These are phyloP conservation scores for Sternarchorhynchus goeldii DNA, from an alignment of 2,797 vertebrate species.

Conservation along the genomic window DNA sequence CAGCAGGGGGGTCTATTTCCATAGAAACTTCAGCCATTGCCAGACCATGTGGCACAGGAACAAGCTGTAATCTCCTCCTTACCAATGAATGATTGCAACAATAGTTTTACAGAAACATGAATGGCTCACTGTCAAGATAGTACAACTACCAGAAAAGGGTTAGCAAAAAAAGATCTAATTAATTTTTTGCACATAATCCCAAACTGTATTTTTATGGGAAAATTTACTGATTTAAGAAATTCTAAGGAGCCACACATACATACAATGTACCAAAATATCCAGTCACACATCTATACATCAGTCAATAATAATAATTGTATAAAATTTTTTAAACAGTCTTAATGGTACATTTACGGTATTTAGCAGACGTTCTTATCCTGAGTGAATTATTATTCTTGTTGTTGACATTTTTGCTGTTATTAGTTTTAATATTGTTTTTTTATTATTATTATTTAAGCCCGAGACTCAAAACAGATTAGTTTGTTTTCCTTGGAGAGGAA, in stretches of 20 bases:
- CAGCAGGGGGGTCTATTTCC: conserved; percentile 78
- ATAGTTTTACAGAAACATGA: conserved; percentile 24
- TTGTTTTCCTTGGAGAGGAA: conserved; percentile 26
- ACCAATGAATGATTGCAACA: background rate
- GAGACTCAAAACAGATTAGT: conserved; percentile 28
- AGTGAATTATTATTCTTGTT: too few species aligned
- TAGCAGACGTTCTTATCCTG: too few species aligned
- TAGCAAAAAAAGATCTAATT: background rate
- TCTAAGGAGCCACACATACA: background rate
- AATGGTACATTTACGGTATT: background rate
- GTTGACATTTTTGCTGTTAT: too few species aligned
- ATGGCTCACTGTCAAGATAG: conserved; percentile 2
- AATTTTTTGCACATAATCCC: too few species aligned
- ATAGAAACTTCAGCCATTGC: conserved; percentile 57
- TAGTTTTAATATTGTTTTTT: background rate
- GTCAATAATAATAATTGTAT: too few species aligned
- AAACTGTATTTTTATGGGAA: background rate
- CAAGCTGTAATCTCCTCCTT: conserved; percentile 24
- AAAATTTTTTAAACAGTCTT: too few species aligned
- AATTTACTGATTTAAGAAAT: background rate
- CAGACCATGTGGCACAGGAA: conserved; percentile 7
- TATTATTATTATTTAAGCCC: conserved; percentile 5
- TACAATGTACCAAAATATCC: background rate
- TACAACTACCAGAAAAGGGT: background rate
- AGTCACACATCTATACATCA: too few species aligned